Base-by-base conservation (phyloP, 2,113 vertebrate species). In the Promerops cafer region DNA sequence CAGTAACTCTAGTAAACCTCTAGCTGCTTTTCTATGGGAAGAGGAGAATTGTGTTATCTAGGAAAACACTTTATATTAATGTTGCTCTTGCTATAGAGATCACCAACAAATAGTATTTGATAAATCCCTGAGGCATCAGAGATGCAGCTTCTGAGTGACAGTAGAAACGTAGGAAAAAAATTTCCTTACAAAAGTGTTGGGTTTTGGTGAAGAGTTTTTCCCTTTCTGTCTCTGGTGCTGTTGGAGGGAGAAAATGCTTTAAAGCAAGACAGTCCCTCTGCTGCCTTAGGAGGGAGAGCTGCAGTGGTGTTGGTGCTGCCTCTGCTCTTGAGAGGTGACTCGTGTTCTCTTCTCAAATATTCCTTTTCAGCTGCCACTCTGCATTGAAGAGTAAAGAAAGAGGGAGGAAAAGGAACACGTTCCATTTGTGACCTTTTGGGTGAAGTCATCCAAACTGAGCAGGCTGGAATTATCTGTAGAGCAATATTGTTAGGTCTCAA, bases 381-480 rank as follows among this genome's bases (percentile, higher is more conserved):
- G 30, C 27, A 30, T 13, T 50, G 39, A 87, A 33, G 40, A 60
- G 31, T 39, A 69, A 80, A 87, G 66, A 65, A 53, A n/a, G 52
- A 59, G 54, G 12, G 40, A 76, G 70, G 45, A 52, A 54, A 65
- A 65, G 23, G 60, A 42, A 18, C 2, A 0, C 2, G 1, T 77
- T 86, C 17, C 10, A 17, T 60, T 52, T 1, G 3, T 40, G 52
- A 85, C 87, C 81, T 96, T 82, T 45, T 65, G 65, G 64, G 60
- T 88, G 81, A 88, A 89, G 83, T 74, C 33, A n/a, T 89, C 90
- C 76, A 93, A 93, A 96, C 85, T 5, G 28, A 88, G 79, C 69
- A 42, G 4, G 7, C 56, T 95, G 63, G 56, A 93, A 88, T 94
- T 86, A 84, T 27, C 92, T 81, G 64, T 13, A 37, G 64, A 83